Conservation (phyloP, 2,888 invertebrate genomes). For the Ochropleura plecta region DNA sequence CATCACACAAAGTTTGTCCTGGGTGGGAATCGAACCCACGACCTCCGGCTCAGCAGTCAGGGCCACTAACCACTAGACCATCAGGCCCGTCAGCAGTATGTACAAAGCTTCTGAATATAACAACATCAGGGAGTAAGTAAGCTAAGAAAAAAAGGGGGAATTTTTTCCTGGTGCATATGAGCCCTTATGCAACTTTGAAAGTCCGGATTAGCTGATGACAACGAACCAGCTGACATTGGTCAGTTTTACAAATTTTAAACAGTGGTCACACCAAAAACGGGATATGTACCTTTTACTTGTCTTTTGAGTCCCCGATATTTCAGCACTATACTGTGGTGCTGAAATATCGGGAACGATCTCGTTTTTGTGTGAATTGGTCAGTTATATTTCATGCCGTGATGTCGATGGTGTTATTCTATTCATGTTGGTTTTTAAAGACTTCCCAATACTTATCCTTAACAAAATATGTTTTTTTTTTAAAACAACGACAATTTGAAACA, state of each 20-base stretch:
- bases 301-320: too few species aligned
- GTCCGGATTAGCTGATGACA: not conserved
- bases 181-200: not conserved
- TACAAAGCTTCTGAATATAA: not conserved
- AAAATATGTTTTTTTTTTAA: not conserved
- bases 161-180: not conserved
- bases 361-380: too few species aligned
- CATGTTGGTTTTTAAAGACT: not conserved
- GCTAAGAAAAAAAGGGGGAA: not conserved
- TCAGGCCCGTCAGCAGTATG: too few species aligned
- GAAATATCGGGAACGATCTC: too few species aligned
- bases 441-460: not conserved
- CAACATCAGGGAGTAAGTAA: not conserved
- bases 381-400: not conserved
- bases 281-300: too few species aligned
- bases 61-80: too few species aligned
- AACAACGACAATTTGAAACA: constrained; percentile 5
- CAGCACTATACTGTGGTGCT: too few species aligned
- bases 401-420: not conserved
- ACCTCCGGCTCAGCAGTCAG: too few species aligned
- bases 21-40: too few species aligned
- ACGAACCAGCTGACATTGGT: not conserved
- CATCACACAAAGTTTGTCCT: too few species aligned
- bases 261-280: too few species aligned
- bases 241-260: not conserved